Evolutionary conservation across 1,140 invertebrate species (phyloP).

Genomic region (Nomia melanderi): DNA sequence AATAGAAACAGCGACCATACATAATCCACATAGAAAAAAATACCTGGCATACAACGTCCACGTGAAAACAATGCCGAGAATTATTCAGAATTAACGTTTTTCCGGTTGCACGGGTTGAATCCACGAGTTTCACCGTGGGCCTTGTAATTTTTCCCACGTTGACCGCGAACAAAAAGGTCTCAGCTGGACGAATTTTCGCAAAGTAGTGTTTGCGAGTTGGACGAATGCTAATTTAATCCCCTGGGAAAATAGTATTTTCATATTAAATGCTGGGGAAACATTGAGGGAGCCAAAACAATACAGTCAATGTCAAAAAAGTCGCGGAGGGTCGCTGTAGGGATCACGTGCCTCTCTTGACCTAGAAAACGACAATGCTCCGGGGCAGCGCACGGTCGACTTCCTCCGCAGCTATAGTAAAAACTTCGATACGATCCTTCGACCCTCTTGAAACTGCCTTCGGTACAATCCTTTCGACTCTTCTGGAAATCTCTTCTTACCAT

Average conservation of each 20-base stretch:
- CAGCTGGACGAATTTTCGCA: not conserved
- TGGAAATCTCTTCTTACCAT: slow-evolving; percentile 41
- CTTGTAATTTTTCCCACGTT: not conserved
- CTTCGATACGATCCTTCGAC: slow-evolving; percentile 64
- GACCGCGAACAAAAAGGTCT: not conserved
- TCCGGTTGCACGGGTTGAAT: not conserved
- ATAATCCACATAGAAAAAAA: no score
- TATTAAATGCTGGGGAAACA: slow-evolving; percentile 52
- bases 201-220: no score
- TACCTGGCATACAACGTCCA: no score
- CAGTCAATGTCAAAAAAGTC: slow-evolving; percentile 54
- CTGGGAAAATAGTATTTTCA: slow-evolving; percentile 48
- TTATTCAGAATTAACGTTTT: not conserved
- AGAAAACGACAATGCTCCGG: slow-evolving; percentile 47
- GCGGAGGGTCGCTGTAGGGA: slow-evolving; percentile 12
- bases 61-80: not conserved
- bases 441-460: slow-evolving; percentile 41
- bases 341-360: slow-evolving; percentile 18
- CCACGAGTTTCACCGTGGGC: not conserved
- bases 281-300: slow-evolving; percentile 59
- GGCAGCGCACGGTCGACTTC: slow-evolving; percentile 35
- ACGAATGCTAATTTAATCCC: slow-evolving; percentile 60
- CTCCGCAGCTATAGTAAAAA: slow-evolving; percentile 60
- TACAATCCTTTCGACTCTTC: slow-evolving; percentile 44
- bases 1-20: not conserved